phyloP scores from a whole-genome alignment of 2,888 invertebrate genomes.

The Amiota communis region DNA sequence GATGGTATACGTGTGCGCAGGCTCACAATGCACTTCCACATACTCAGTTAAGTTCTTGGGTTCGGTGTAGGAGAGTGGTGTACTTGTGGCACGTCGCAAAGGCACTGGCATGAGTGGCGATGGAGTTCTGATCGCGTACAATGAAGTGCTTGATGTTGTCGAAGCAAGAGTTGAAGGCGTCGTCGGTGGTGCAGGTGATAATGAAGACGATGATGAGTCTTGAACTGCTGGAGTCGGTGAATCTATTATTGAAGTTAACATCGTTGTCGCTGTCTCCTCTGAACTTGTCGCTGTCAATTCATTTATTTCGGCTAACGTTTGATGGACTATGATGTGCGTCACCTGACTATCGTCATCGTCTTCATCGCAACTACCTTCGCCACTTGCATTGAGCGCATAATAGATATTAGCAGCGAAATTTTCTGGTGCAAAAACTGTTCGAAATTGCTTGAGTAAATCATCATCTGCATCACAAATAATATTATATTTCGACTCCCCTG shows the following conservation, averaged over 20 bases:
- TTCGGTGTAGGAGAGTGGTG: conserved; percentile 48
- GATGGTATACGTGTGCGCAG: conserved; percentile 36
- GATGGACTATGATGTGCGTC: conserved; percentile 60
- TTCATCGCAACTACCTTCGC: conserved; percentile 23
- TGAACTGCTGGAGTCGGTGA: neutral
- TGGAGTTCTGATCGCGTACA: conserved; percentile 64
- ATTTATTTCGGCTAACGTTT: conserved; percentile 61
- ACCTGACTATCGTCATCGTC: conserved; percentile 42
- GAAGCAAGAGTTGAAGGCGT: conserved; percentile 42
- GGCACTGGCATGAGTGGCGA: conserved; percentile 59
- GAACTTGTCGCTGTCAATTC: conserved; percentile 54
- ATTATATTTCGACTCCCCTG: conserved; percentile 4
- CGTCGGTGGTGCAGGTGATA: conserved; percentile 13
- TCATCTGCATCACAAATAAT: conserved; percentile 37
- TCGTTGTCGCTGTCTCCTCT: conserved; percentile 52
- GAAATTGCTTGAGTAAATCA: conserved; percentile 59
- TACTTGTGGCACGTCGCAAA: conserved; percentile 40
- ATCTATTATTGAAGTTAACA: conserved; percentile 39
- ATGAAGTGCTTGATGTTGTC: conserved; percentile 61
- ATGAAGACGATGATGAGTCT: neutral
- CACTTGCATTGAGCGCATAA: conserved; percentile 54
- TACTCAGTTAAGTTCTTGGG: conserved; percentile 60
- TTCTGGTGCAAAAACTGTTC: conserved; percentile 58
- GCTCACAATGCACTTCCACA: conserved; percentile 56
- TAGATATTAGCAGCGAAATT: conserved; percentile 52